These are phyloP conservation scores for Pentalonia nigronervosa DNA, from an alignment of 1,140 invertebrate species.

Conservation along the genomic window DNA sequence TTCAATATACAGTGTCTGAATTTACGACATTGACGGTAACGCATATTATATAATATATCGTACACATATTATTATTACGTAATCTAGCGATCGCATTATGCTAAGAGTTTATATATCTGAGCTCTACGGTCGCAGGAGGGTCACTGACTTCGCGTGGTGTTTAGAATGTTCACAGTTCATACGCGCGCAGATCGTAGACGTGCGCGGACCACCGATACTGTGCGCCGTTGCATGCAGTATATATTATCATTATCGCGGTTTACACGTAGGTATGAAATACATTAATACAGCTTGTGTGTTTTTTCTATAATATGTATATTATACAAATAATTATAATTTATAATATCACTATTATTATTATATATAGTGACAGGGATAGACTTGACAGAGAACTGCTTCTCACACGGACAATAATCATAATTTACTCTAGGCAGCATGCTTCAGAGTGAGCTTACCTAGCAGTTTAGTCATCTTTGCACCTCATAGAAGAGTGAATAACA, in stretches of 20 bases:
- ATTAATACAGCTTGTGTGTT: background rate
- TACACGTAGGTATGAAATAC: background rate
- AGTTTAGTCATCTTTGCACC: too few species aligned
- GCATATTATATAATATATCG: background rate
- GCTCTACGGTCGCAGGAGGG: background rate
- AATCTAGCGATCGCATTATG: background rate
- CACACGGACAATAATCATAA: too few species aligned
- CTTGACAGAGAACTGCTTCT: too few species aligned
- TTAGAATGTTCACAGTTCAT: background rate
- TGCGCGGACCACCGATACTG: constrained; percentile 23
- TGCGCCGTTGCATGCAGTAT: background rate
- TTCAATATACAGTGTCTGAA: background rate
- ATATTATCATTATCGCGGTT: background rate
- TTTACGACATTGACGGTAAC: background rate
- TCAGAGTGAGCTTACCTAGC: too few species aligned
- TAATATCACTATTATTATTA: background rate
- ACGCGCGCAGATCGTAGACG: background rate
- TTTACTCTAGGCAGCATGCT: too few species aligned
- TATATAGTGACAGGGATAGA: too few species aligned
- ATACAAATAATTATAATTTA: background rate
- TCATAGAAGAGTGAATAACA: too few species aligned
- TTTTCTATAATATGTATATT: background rate
- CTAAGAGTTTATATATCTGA: background rate
- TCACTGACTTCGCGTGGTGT: constrained; percentile 31
- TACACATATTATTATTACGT: background rate